Evolutionary conservation across 1,140 invertebrate genomes (phyloP), one percentile per base, ranked within the genome.

Genomic region (Drosophila guanche): DNA sequence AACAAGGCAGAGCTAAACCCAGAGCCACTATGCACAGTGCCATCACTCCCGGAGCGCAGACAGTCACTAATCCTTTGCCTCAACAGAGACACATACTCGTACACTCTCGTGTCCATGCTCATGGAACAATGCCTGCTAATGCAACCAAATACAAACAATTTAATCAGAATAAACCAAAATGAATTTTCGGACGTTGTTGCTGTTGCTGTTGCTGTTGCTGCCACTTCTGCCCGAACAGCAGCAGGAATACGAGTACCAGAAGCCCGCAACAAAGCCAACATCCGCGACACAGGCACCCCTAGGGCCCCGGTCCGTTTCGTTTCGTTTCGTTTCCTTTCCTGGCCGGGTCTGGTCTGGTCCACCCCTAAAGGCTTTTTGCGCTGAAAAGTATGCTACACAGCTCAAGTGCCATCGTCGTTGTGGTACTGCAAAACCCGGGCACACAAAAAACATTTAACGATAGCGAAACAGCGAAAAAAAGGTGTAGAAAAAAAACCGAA

Each of bases 111-210:
- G 50, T 41, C 29, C 46, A 61, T 33, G 47, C 42, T 56, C 58
- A 72, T 76, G 33, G 57, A 33, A 69, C 61, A 71, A 65, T 56
- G 50, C 27, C 47, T 75, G 78, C 78, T 86, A 86, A 88, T 86
- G 81, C 81, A 86, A 71, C 74, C 83, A 72, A 88, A 88, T 81
- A 88, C 75, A 86, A 88, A 86, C 83, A 86, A 78, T 86, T 86
- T 88, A 86, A 86, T 88, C 83, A 83, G 59, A 88, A 88, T 88
- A 88, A 86, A 86, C 78, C 78, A 25, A 88, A 86, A 86, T 78
- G 69, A 8, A 88, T 88, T 83, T 85, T 86, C 77, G 67, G 66
- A 76, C 60, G 54, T 56, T 66, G 60, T 16, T 51, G 58, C 46
- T 56, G 23, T 33, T 14, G 42, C 29, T 48, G 37, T 45, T 65